These are phyloP conservation scores for Sesia apiformis DNA, from an alignment of 2,888 invertebrate genomes.

Conservation along the genomic window DNA sequence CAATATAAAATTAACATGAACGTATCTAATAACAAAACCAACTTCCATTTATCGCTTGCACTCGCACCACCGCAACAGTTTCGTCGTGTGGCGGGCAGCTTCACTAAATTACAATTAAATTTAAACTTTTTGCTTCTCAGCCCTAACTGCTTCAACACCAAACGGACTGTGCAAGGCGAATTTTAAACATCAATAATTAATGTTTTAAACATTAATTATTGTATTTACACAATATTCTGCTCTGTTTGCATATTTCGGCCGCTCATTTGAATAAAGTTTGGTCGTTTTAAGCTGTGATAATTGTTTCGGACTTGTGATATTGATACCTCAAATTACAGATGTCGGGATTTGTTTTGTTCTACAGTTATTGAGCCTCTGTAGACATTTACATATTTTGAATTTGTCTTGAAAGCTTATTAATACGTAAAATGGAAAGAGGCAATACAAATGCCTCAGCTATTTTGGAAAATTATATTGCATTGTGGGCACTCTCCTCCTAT, in stretches of 20 bases:
- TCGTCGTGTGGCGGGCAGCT: not conserved
- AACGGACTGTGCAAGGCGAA: conserved; percentile 11
- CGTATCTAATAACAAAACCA: too few species aligned
- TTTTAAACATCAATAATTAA: conserved; percentile 5
- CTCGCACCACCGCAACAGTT: not conserved
- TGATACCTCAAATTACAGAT: not conserved
- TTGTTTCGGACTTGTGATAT: not conserved
- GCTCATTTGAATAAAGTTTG: not conserved
- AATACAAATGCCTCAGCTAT: too few species aligned
- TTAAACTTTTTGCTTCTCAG: conserved; percentile 8
- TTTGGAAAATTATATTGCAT: too few species aligned
- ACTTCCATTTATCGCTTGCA: not conserved
- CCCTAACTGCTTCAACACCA: conserved; percentile 6
- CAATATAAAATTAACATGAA: too few species aligned
- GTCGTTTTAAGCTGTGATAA: not conserved
- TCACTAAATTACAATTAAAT: conserved; percentile 10
- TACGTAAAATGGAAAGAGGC: too few species aligned
- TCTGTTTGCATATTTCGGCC: conserved; percentile 1
- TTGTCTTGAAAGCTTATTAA: too few species aligned
- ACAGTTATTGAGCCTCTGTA: too few species aligned
- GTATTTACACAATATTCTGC: conserved; percentile 9
- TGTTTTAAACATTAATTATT: conserved; percentile 7
- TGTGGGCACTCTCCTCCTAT: too few species aligned
- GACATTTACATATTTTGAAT: too few species aligned
- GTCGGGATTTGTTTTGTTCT: not conserved